Evolutionary conservation across 2,113 vertebrate species (phyloP), one percentile per base, ranked within the genome.

Genomic region (Elgaria multicarinata): DNA sequence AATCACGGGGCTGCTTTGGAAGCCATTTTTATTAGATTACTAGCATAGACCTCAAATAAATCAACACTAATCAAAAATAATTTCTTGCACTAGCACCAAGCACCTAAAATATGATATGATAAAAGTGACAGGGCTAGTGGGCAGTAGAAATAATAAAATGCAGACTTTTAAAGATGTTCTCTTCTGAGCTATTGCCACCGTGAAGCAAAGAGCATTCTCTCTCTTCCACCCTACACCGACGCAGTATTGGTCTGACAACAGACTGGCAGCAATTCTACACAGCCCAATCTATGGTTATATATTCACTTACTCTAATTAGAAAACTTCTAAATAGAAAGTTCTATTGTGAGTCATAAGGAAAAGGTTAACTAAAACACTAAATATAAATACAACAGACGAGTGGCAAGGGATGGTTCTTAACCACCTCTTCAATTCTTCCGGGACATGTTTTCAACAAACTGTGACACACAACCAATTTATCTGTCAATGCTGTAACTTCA

Each of bases 311-410:
- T 67, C 42, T 55, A 39, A 82, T 77, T 50, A 92, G 53, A 71
- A n/a, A 90, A 71, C 16, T 83, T 83, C 44, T 9, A 79, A 89
- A 83, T 55, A 90, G 1, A 10, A 85, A 91, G 53, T 80, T 80
- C 83, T 74, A 50, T 67, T 74, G 83, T 78, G 64, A 88, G 77
- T 74, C 76, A 39, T 26, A 53, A 82, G 78, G 36, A 90, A 86
- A 75, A 75, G 76, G 33, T 81, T 82, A 66, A 74, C 33, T 66
- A 82, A 79, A 86, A 64, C 39, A 72, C 55, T 50, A 77, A 24
- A 84, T 42, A 86, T 64, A 64, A 90, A 83, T 58, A 62, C n/a
- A 16, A 53, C 89, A 90, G 77, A 58, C 14, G 33, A 77, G 33
- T 16, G 75, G 67, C 76, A 39, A 42, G 69, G 77, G 55, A 86